These are phyloP conservation scores for Delphinus delphis DNA, from an alignment of 2,113 vertebrate species.

Conservation along the genomic window DNA sequence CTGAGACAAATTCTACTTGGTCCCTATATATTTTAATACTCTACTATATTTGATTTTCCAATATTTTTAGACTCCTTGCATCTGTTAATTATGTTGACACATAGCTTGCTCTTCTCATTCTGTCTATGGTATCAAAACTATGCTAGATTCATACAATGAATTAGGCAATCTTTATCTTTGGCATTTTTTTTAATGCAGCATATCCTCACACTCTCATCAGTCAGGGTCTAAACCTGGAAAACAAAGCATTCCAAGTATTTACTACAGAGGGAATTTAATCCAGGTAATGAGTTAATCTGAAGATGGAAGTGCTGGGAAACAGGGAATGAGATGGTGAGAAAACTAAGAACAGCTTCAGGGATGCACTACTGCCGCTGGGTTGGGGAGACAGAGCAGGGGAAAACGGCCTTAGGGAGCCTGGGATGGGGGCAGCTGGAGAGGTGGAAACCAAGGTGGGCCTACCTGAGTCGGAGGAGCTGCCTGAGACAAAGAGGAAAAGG, in stretches of 20 bases:
- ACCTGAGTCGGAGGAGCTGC: neutral
- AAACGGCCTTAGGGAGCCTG: neutral
- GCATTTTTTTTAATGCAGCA: neutral
- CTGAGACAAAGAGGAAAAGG: neutral
- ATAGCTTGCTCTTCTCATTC: neutral
- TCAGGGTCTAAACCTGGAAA: neutral
- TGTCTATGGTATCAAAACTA: neutral
- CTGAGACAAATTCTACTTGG: neutral
- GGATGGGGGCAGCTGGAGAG: neutral
- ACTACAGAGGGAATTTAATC: neutral
- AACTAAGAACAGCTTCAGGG: neutral
- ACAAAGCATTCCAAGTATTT: neutral
- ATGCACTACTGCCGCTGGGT: neutral
- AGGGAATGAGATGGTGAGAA: neutral
- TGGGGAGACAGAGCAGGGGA: neutral
- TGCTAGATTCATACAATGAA: neutral
- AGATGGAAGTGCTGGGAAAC: neutral
- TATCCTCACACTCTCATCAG: neutral
- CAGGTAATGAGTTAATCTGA: neutral
- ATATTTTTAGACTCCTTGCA: neutral
- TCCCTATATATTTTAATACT: neutral
- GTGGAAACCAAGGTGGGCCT: too few species aligned
- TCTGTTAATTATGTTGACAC: neutral
- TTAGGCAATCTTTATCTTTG: neutral
- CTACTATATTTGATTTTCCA: neutral